A percentile compares a stretch with the other conserved stretches of the same genome.
Conservation (phyloP, 2,113 vertebrate genomes). For the Crotalus horridus region DNA sequence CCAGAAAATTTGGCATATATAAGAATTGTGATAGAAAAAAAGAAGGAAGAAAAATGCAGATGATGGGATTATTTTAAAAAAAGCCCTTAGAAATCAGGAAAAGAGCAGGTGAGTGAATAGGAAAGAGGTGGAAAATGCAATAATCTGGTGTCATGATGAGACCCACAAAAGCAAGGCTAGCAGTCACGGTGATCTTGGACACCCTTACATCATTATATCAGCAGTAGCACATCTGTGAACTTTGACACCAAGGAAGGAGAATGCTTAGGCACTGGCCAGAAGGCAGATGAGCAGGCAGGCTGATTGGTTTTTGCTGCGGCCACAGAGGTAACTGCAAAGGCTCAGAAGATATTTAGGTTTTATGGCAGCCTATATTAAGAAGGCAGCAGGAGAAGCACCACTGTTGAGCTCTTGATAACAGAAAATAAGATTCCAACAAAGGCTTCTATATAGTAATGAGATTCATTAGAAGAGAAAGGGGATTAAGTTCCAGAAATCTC, state of each 20-base stretch:
- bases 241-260: neutral
- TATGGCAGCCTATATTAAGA: neutral
- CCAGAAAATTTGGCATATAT: neutral
- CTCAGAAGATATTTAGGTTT: neutral
- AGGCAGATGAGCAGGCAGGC: neutral
- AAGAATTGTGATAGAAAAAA: neutral
- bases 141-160: neutral
- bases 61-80: neutral
- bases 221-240: neutral
- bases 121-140: neutral
- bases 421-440: neutral
- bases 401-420: neutral
- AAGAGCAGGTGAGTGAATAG: neutral
- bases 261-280: neutral
- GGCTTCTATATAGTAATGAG: neutral
- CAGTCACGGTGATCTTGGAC: neutral
- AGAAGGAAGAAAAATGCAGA: neutral
- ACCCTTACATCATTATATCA: neutral
- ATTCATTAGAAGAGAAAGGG: neutral
- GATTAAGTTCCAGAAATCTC: neutral
- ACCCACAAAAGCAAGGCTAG: neutral
- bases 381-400: neutral
- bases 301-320: neutral
- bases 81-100: neutral
- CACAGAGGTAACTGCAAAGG: neutral